These are phyloP conservation scores for Brienomyrus longianalis DNA, from an alignment of 2,113 vertebrate species.

Conservation along the genomic window DNA sequence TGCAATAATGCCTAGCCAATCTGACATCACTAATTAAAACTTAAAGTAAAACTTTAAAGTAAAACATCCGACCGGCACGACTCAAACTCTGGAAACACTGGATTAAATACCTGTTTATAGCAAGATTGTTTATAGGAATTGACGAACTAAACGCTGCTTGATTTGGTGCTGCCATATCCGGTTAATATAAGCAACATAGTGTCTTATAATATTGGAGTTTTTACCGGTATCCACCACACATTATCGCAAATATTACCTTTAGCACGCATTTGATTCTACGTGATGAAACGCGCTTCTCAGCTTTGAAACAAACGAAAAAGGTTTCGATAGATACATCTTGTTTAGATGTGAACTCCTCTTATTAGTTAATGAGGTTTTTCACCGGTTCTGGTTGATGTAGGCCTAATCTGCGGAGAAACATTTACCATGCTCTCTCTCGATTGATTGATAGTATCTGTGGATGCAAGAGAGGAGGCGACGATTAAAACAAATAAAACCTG, in stretches of 20 bases:
- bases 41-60: not conserved
- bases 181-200: not conserved
- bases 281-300: not conserved
- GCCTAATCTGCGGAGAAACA: not conserved
- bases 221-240: not conserved
- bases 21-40: not conserved
- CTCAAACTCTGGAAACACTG: not conserved
- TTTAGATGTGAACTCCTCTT: not conserved
- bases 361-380: not conserved
- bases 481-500: not conserved
- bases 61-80: not conserved
- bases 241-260: not conserved
- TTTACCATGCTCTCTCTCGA: not conserved
- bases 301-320: not conserved
- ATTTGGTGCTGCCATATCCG: not conserved
- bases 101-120: not conserved
- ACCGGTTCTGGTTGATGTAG: not conserved
- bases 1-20: not conserved
- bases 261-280: not conserved
- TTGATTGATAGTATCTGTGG: not conserved
- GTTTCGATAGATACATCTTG: not conserved
- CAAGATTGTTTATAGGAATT: too few relatives aligned
- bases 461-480: not conserved
- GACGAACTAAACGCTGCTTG: too few relatives aligned
- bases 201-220: not conserved